Evolutionary conservation across 2,888 invertebrate species (phyloP).

Genomic region (Lumbricus terrestris): DNA sequence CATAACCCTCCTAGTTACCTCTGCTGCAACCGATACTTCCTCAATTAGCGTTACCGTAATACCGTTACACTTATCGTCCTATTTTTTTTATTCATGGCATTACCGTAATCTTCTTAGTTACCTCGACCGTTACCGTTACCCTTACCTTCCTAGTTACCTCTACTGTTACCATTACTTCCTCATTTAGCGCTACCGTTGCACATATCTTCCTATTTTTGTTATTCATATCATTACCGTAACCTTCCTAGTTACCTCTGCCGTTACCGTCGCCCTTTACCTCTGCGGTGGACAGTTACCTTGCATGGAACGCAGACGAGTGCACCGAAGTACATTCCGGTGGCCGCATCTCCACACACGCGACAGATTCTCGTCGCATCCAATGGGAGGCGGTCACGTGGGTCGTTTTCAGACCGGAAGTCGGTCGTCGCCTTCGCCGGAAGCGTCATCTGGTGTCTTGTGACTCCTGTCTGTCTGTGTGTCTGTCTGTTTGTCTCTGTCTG

Average conservation of each 20-base stretch:
- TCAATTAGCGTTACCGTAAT: no score
- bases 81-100: neutral
- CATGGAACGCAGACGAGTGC: slow-evolving; percentile 43
- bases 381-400: neutral
- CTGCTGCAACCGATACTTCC: no score
- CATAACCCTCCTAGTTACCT: neutral
- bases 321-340: slow-evolving; percentile 42
- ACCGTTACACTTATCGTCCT: neutral
- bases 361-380: slow-evolving; percentile 22
- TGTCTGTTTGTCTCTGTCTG: neutral
- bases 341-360: slow-evolving; percentile 40
- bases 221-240: neutral
- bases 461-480: neutral
- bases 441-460: neutral
- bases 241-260: neutral
- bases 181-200: neutral
- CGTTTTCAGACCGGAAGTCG: neutral
- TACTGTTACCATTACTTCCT: no score
- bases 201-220: neutral
- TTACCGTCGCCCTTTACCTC: no score
- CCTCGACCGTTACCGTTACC: neutral
- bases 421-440: neutral
- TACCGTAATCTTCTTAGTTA: neutral
- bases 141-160: neutral
- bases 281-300: slow-evolving; percentile 37